phyloP scores from a whole-genome alignment of 2,113 vertebrate genomes.

The Fregetta grallaria region DNA sequence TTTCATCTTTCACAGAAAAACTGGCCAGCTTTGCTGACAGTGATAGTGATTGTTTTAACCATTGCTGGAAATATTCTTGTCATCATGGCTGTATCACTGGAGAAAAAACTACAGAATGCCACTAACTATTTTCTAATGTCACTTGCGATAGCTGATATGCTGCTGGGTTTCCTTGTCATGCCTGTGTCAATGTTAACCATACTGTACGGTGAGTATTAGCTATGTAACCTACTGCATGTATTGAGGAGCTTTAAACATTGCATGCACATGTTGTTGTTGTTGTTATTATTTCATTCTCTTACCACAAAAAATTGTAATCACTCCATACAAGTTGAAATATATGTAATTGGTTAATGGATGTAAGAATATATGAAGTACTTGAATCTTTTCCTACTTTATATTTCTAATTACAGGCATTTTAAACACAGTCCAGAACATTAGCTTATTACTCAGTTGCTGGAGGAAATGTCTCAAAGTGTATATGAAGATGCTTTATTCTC shows the following conservation, averaged over 20 bases:
- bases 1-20: slow-evolving; percentile 80
- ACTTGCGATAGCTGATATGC: slow-evolving; percentile 95
- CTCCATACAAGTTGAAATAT: neutral
- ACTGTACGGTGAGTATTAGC: slow-evolving; percentile 86
- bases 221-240: neutral
- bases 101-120: slow-evolving; percentile 97
- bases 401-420: neutral
- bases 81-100: slow-evolving; percentile 94
- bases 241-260: neutral
- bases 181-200: slow-evolving; percentile 95
- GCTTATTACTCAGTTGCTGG: neutral
- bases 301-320: neutral
- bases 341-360: neutral
- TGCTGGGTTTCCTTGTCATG: slow-evolving; percentile 95
- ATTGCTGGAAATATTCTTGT: slow-evolving; percentile 95
- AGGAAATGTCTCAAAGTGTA: neutral
- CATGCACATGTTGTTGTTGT: neutral
- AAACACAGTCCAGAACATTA: neutral
- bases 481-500: neutral
- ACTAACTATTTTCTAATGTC: slow-evolving; percentile 99
- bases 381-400: neutral
- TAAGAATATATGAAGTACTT: neutral
- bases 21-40: slow-evolving; percentile 89
- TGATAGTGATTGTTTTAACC: slow-evolving; percentile 85
- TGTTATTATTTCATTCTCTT: neutral